Conservation (phyloP, 2,113 vertebrate genomes). For the Melanocharis versteri region DNA sequence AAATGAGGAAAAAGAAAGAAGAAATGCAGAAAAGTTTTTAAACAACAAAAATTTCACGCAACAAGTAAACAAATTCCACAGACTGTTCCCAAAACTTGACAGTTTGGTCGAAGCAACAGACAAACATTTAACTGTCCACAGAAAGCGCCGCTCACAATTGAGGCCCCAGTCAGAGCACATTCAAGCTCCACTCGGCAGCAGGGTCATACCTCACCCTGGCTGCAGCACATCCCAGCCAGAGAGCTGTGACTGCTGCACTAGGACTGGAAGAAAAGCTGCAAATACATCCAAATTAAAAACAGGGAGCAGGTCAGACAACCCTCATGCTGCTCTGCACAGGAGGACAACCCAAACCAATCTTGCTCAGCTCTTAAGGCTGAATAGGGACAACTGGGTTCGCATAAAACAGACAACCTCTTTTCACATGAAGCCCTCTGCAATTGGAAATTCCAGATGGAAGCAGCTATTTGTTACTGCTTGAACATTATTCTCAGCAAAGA, state of each 20-base stretch:
- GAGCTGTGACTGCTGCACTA: neutral
- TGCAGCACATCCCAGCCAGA: fast-evolving
- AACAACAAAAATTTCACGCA: neutral
- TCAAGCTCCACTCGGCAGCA: neutral
- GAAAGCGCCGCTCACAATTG: neutral
- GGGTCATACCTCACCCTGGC: fast-evolving
- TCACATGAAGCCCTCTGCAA: neutral
- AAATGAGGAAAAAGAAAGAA: neutral
- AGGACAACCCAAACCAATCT: neutral
- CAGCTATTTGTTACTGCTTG: neutral
- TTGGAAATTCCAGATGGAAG: neutral
- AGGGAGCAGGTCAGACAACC: neutral
- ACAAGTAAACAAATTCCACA: neutral
- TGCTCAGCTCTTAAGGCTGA: neutral
- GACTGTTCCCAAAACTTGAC: neutral
- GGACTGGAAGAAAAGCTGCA: neutral
- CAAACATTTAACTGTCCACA: neutral
- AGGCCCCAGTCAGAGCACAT: neutral
- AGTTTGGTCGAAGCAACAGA: neutral
- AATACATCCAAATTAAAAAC: neutral
- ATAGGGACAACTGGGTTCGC: neutral
- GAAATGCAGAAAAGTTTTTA: neutral
- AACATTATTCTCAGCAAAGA: neutral
- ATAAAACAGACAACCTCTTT: neutral
- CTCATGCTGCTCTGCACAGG: neutral